Conservation (phyloP, 2,113 vertebrate species). For the Tympanuchus pallidicinctus region DNA sequence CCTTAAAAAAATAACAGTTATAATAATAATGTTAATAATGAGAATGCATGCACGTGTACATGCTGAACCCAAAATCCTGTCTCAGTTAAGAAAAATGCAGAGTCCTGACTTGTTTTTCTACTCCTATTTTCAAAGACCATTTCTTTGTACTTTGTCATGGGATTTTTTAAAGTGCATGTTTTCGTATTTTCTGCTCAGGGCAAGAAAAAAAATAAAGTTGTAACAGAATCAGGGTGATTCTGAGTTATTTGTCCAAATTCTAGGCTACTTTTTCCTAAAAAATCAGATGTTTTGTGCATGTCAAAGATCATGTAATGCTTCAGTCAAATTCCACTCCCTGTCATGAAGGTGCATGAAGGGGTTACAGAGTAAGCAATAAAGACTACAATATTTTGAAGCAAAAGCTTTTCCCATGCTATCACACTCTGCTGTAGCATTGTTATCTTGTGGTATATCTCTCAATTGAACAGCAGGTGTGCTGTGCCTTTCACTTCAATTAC, state of each 20-base stretch:
- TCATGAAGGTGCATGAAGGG: background rate
- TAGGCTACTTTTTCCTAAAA: background rate
- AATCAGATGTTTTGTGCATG: background rate
- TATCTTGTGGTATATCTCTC: background rate
- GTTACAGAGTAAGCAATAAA: background rate
- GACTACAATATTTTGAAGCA: background rate
- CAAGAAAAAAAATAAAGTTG: too few relatives aligned
- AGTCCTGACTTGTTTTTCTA: background rate
- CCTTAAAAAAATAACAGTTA: background rate
- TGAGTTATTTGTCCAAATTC: background rate
- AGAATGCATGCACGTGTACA: background rate
- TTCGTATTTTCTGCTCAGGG: background rate
- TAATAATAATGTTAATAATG: background rate
- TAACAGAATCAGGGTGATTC: background rate
- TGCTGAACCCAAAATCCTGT: background rate
- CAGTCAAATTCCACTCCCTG: background rate
- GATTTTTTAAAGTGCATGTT: background rate
- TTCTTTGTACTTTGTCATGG: accelerated
- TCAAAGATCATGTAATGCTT: background rate
- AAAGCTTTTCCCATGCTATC: background rate
- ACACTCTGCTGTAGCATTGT: background rate
- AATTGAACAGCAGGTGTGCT: background rate
- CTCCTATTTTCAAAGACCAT: background rate
- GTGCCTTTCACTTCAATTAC: constrained; percentile 19
- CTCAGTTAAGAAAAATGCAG: background rate